Evolutionary conservation across 2,888 invertebrate species (phyloP), one percentile per base, ranked within the genome.

Genomic region (Tipula confusa): DNA sequence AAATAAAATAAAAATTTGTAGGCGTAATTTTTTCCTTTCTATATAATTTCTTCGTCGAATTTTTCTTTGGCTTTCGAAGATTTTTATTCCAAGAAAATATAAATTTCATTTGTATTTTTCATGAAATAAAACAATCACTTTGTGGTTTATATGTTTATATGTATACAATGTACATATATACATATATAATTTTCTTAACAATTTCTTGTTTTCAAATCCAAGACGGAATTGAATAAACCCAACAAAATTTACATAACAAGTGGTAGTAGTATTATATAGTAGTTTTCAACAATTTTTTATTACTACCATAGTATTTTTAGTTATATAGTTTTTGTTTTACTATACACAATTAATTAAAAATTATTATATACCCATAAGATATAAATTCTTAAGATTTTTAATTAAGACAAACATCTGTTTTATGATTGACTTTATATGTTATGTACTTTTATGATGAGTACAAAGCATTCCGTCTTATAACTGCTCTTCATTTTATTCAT

Each of bases 401-500:
- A 64, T 64, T 64, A 64, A 64, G 64, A 64, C 64, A 64, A 43
- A 64, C 64, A 64, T 64, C 64, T 64, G 64, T 64, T 64, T 64
- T 64, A 64, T 64, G 64, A 64, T 64, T 64, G 24, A 48, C 48
- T 48, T 48, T 18, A 7, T 64, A 24, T 64, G 1, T 64, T n/a
- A n/a, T n/a, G n/a, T n/a, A n/a, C n/a, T n/a, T n/a, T n/a, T n/a
- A n/a, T n/a, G n/a, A 24, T 9, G 64, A 64, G 64, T 24, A 64
- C 64, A 64, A 24, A 64, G 64, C 64, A 64, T 64, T 64, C 64
- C 64, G 64, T 64, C 24, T 24, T 24, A 64, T 64, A 64, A 9
- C 9, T 64, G 24, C 64, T 64, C 64, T 64, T 48, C 15, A 48
- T 48, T 15, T 38, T 38, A 13, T 38, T 38, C 13, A 18, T 24